These are phyloP conservation scores for Trissonchulus latispiculum DNA, from an alignment of 2,888 invertebrate species.

Conservation along the genomic window DNA sequence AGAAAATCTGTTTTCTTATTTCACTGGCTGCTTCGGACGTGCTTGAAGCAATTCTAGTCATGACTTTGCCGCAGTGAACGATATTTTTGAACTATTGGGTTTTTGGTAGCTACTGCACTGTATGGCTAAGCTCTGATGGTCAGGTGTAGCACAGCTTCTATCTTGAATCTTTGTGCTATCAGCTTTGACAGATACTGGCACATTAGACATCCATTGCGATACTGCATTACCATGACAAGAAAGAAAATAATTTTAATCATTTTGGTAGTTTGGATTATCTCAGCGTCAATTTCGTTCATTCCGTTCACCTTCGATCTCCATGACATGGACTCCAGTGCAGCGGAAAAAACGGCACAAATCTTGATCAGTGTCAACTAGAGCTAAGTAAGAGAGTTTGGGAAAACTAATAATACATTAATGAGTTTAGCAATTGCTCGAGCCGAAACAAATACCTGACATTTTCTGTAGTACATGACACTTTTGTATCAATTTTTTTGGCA, in stretches of 20 bases:
- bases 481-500: no score
- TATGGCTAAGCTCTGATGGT: slow-evolving; percentile 99
- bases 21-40: slow-evolving; percentile 6
- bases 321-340: no score
- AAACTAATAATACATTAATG: no score
- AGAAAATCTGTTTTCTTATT: slow-evolving; percentile 3
- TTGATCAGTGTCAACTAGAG: no score
- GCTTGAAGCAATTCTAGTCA: not conserved
- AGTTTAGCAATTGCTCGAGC: no score
- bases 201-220: slow-evolving; percentile 48
- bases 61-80: slow-evolving; percentile 64
- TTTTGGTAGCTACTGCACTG: slow-evolving; percentile 91
- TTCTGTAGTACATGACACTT: no score
- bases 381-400: no score
- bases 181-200: slow-evolving; percentile 82
- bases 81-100: slow-evolving; percentile 93
- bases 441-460: no score
- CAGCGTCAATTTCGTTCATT: slow-evolving; percentile 85
- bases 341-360: no score
- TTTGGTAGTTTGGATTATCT: slow-evolving; percentile 74
- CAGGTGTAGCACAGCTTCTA: slow-evolving; percentile 97
- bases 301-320: slow-evolving; percentile 84
- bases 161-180: no score
- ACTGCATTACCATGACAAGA: slow-evolving; percentile 60
- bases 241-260: slow-evolving; percentile 57